A percentile compares a stretch with the other conserved stretches of the same genome.
phyloP scores from a whole-genome alignment of 2,797 vertebrate genomes.

The Peromyscus attwateri region DNA sequence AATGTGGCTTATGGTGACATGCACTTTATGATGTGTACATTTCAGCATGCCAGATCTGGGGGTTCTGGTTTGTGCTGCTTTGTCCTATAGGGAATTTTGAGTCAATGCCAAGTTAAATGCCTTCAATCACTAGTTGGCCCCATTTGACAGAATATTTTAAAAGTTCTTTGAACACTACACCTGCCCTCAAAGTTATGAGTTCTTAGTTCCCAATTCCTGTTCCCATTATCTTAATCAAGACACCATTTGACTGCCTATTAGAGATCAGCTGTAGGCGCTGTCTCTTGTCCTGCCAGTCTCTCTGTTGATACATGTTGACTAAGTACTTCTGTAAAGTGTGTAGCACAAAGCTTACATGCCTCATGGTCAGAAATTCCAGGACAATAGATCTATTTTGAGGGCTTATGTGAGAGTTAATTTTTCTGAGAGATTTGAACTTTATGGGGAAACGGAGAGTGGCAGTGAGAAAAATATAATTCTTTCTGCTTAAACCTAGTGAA shows the following conservation, averaged over 20 bases:
- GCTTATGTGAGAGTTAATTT: neutral
- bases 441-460: neutral
- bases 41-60: neutral
- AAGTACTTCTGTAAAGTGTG: neutral
- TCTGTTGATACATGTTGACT: neutral
- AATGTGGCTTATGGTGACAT: neutral
- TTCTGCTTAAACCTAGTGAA: neutral
- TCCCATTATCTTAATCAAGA: neutral
- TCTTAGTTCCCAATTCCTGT: neutral
- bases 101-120: conserved; percentile 6
- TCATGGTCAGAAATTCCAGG: conserved; percentile 1
- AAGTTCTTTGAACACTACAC: neutral
- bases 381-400: neutral
- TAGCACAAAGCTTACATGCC: neutral
- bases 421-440: conserved; percentile 28
- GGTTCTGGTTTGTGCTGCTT: neutral
- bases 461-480: neutral
- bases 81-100: neutral
- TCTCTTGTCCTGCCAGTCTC: neutral
- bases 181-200: neutral
- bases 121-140: neutral
- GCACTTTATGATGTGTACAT: neutral
- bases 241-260: neutral
- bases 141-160: neutral
- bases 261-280: neutral